Evolutionary conservation across 2,797 vertebrate species (phyloP).

Genomic region (Spinibarbus caldwelli): DNA sequence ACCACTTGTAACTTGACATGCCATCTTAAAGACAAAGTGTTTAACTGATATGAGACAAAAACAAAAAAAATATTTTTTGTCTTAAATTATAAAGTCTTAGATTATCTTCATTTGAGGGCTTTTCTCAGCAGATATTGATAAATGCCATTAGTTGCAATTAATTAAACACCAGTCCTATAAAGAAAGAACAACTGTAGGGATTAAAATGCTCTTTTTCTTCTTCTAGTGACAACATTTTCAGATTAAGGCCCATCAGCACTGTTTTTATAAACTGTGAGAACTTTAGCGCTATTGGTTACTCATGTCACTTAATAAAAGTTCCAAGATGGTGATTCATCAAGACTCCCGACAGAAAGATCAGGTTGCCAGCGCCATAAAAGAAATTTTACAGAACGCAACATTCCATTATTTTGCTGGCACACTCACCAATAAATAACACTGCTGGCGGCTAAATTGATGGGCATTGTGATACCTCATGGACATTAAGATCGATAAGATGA

Average conservation of each 20-base stretch:
- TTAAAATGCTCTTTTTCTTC: neutral
- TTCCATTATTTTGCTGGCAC: slow-evolving; percentile 44
- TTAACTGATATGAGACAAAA: neutral
- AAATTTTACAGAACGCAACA: slow-evolving; percentile 33
- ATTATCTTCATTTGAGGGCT: neutral
- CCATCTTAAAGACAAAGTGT: neutral
- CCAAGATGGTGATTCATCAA: slow-evolving; percentile 39
- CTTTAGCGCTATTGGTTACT: slow-evolving; percentile 12
- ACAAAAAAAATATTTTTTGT: neutral
- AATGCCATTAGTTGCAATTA: neutral
- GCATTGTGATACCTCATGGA: slow-evolving; percentile 41
- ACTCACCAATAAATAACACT: slow-evolving; percentile 34
- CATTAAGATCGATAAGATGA: slow-evolving; percentile 39
- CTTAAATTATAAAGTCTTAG: neutral
- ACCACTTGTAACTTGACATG: neutral
- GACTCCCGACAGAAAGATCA: slow-evolving; percentile 29
- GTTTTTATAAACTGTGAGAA: neutral
- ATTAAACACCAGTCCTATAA: neutral
- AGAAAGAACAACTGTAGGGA: neutral
- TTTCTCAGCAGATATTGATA: neutral
- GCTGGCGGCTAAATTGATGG: slow-evolving; percentile 37
- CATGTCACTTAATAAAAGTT: slow-evolving; percentile 22
- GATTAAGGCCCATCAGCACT: slow-evolving; percentile 10
- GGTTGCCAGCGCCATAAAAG: slow-evolving; percentile 16
- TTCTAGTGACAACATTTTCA: neutral